Evolutionary conservation across 2,888 invertebrate genomes (phyloP).

Genomic region (Ptychoptera albimana): DNA sequence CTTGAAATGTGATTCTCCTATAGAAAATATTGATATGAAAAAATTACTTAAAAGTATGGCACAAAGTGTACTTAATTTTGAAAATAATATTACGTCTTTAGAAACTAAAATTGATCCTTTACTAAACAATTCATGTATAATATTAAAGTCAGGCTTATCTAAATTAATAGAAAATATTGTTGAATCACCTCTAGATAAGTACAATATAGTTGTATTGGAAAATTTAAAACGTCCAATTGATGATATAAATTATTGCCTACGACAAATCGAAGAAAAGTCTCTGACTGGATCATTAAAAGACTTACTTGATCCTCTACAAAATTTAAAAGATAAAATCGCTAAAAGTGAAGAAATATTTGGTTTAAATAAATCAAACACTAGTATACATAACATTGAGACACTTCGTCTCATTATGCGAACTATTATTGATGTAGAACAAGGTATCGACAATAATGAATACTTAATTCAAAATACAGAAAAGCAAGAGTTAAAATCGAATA

Average conservation of each 20-base stretch:
- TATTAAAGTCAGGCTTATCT: conserved; percentile 36
- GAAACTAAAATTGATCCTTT: neutral
- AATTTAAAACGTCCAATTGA: conserved; percentile 36
- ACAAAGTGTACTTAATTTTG: conserved; percentile 28
- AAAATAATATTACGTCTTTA: conserved; percentile 24
- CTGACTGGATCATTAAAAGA: conserved; percentile 25
- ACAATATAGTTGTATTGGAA: conserved; percentile 32
- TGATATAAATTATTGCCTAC: conserved; percentile 30
- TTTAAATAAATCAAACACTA: too few species aligned
- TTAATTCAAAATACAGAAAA: conserved; percentile 19
- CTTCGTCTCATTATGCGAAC: conserved; percentile 20
- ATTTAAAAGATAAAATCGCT: conserved; percentile 19
- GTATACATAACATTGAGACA: conserved; percentile 13
- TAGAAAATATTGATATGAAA: conserved; percentile 27
- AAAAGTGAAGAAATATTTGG: too few species aligned
- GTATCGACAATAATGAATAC: conserved; percentile 24
- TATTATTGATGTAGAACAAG: conserved; percentile 21
- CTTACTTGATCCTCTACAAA: conserved; percentile 25
- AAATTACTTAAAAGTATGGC: conserved; percentile 28
- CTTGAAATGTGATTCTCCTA: conserved; percentile 19
- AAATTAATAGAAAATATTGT: conserved; percentile 40
- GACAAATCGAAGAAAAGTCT: conserved; percentile 28
- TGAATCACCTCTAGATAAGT: conserved; percentile 27
- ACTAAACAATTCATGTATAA: conserved; percentile 17
- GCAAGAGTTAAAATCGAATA: conserved; percentile 20